Conservation (phyloP, 2,888 invertebrate species). For the Oxyscelio sp. region DNA sequence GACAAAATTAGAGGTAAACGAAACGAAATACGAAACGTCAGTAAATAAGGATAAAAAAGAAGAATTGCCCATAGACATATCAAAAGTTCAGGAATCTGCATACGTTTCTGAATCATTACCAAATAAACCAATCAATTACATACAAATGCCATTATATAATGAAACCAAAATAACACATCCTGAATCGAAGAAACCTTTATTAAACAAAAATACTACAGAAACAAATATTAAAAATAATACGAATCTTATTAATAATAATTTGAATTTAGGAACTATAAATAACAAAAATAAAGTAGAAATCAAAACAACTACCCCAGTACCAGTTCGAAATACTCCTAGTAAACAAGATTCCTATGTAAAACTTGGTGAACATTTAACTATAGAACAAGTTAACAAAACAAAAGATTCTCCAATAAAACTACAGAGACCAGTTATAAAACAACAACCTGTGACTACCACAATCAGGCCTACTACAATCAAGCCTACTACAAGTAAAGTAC, state of each 20-base stretch:
- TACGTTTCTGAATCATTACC: neutral
- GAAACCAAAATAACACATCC: constrained; percentile 46
- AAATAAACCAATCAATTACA: constrained; percentile 39
- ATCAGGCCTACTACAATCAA: constrained; percentile 50
- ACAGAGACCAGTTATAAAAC: constrained; percentile 59
- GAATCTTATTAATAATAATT: constrained; percentile 18
- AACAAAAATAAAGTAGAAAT: constrained; percentile 27
- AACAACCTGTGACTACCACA: constrained; percentile 51
- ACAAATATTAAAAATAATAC: constrained; percentile 12
- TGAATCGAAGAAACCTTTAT: constrained; percentile 19
- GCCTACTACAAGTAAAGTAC: constrained; percentile 65
- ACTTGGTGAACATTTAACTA: constrained; percentile 64
- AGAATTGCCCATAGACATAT: neutral
- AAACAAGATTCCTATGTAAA: constrained; percentile 72
- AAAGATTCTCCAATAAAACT: constrained; percentile 52
- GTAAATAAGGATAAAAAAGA: neutral
- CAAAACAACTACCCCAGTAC: constrained; percentile 34
- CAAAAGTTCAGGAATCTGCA: constrained; percentile 8
- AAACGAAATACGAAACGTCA: constrained; percentile 8
- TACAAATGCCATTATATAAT: constrained; percentile 35
- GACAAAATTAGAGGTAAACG: constrained; percentile 8
- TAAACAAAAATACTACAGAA: constrained; percentile 20
- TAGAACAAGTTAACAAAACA: constrained; percentile 61
- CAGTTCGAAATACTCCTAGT: constrained; percentile 51
- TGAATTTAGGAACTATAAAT: constrained; percentile 4